A percentile compares a stretch with the other conserved stretches of the same genome.
These are phyloP conservation scores for Cataglyphis albicans DNA, from an alignment of 2,888 invertebrate species.

Conservation along the genomic window DNA sequence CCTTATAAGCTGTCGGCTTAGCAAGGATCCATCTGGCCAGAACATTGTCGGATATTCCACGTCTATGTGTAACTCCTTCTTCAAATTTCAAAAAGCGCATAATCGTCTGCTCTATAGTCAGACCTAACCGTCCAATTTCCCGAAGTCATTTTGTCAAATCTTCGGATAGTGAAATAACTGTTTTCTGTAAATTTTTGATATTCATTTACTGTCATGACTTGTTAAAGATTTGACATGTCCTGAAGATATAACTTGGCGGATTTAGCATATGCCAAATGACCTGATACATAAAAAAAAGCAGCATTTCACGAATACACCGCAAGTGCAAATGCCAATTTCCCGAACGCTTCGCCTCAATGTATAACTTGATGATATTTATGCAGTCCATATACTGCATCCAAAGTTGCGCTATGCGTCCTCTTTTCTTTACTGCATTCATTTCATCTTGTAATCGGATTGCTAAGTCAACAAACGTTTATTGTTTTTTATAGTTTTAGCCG, in stretches of 20 bases:
- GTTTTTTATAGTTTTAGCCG: too few relatives aligned
- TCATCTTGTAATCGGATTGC: background rate
- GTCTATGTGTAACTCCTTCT: too few relatives aligned
- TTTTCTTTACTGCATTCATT: slow-evolving; percentile 11
- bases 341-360: background rate
- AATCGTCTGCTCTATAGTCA: background rate
- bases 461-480: background rate
- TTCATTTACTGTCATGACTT: background rate
- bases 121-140: background rate
- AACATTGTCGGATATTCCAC: too few relatives aligned
- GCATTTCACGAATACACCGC: background rate
- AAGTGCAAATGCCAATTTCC: slow-evolving; percentile 67
- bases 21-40: too few relatives aligned
- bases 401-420: slow-evolving; percentile 55
- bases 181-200: background rate
- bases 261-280: background rate
- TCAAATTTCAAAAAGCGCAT: background rate
- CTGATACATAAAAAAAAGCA: background rate
- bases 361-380: slow-evolving; percentile 28
- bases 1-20: too few relatives aligned
- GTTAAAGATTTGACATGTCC: background rate
- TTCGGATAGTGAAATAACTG: background rate
- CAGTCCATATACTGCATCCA: slow-evolving; percentile 26
- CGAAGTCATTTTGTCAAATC: background rate
- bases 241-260: background rate